These are phyloP conservation scores for Drosophila recens DNA, from an alignment of 2,888 invertebrate species.

Conservation along the genomic window DNA sequence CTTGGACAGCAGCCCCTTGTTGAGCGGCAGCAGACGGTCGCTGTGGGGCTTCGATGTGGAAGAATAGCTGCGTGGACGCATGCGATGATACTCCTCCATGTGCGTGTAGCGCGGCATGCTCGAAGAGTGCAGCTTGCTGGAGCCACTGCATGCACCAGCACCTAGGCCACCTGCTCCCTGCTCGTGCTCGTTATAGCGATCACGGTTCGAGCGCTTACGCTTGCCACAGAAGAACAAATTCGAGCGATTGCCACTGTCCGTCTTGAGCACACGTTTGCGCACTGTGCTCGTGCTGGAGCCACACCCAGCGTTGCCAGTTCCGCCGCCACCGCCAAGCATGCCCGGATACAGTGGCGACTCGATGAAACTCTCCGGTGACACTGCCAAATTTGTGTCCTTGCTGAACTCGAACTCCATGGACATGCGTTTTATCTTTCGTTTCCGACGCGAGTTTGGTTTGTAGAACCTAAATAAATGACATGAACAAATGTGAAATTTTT, in stretches of 20 bases:
- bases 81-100: slow-evolving; percentile 71
- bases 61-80: slow-evolving; percentile 82
- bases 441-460: slow-evolving; percentile 91
- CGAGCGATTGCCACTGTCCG: slow-evolving; percentile 80
- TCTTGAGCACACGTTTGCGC: slow-evolving; percentile 85
- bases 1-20: slow-evolving; percentile 87
- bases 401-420: slow-evolving; percentile 91
- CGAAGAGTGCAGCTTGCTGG: slow-evolving; percentile 72
- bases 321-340: slow-evolving; percentile 51
- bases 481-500: background rate
- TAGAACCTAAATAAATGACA: slow-evolving; percentile 73
- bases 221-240: slow-evolving; percentile 88
- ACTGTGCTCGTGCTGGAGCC: slow-evolving; percentile 75
- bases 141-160: slow-evolving; percentile 16
- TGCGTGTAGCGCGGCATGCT: slow-evolving; percentile 71
- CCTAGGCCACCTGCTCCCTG: slow-evolving; percentile 34
- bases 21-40: slow-evolving; percentile 86
- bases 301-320: slow-evolving; percentile 35
- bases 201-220: slow-evolving; percentile 90
- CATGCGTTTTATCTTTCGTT: slow-evolving; percentile 96
- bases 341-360: slow-evolving; percentile 69
- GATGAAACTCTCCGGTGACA: slow-evolving; percentile 55
- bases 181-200: slow-evolving; percentile 86
- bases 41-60: slow-evolving; percentile 83
- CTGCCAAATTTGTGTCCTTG: slow-evolving; percentile 51